Conservation (phyloP, 2,113 vertebrate genomes). For the Beaufortia kweichowensis region DNA sequence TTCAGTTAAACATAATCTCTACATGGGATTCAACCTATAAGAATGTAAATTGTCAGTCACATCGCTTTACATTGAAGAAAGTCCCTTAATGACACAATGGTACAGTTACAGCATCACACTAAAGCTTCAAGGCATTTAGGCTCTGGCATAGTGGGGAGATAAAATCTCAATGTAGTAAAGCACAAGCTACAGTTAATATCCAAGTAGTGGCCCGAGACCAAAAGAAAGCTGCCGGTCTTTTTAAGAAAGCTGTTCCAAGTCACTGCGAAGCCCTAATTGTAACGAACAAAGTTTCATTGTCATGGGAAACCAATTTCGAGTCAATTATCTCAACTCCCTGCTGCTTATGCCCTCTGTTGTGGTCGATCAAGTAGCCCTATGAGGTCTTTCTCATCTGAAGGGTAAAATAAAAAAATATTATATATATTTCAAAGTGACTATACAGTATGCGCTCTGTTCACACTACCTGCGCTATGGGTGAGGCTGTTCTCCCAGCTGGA, state of each 20-base stretch:
- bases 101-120: not conserved
- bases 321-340: slow-evolving; percentile 62
- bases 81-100: not conserved
- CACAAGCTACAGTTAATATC: slow-evolving; percentile 31
- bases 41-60: not conserved
- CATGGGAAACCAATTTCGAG: slow-evolving; percentile 55
- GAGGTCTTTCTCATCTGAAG: slow-evolving; percentile 53
- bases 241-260: slow-evolving; percentile 44
- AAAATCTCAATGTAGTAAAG: slow-evolving; percentile 12
- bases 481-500: slow-evolving; percentile 38
- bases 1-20: not conserved
- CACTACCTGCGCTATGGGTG: slow-evolving; percentile 30
- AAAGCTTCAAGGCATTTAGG: slow-evolving; percentile 26
- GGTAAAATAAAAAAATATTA: slow-evolving; percentile 14
- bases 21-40: slow-evolving; percentile 3
- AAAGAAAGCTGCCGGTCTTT: slow-evolving; percentile 34
- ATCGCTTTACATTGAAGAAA: not conserved
- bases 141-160: not conserved
- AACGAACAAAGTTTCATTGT: slow-evolving; percentile 60
- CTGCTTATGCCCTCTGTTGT: slow-evolving; percentile 52
- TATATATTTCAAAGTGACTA: slow-evolving; percentile 40
- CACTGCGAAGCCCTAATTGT: slow-evolving; percentile 51
- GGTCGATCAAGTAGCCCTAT: slow-evolving; percentile 53
- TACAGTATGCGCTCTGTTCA: slow-evolving; percentile 10
- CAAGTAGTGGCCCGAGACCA: slow-evolving; percentile 38